Evolutionary conservation across 2,797 vertebrate genomes (phyloP).

Genomic region (Ispidina picta): DNA sequence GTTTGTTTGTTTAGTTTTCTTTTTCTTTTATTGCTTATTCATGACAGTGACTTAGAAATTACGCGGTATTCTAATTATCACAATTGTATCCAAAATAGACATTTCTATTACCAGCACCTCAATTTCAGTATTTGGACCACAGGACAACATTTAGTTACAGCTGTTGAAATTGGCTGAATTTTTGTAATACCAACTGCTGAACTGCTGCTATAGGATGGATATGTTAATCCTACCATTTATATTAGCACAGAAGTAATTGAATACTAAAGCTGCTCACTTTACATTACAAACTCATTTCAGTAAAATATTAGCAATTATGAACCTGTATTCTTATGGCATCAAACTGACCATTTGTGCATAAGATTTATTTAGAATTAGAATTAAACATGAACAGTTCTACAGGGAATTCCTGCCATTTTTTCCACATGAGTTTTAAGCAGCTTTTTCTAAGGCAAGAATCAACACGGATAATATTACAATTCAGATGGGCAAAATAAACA

Average conservation of each 20-base stretch:
- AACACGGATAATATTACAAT: conserved; percentile 51
- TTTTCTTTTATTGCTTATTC: neutral
- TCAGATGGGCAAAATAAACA: conserved; percentile 62
- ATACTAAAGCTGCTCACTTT: conserved; percentile 52
- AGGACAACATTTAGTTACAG: conserved; percentile 23
- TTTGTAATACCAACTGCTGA: conserved; percentile 16
- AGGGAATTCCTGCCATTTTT: conserved; percentile 50
- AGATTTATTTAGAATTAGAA: conserved; percentile 63
- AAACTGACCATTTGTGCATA: conserved; percentile 41
- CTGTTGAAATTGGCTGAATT: conserved; percentile 47
- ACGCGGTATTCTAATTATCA: neutral
- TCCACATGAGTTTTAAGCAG: conserved; percentile 27
- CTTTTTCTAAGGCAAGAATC: conserved; percentile 38
- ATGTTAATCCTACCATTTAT: conserved; percentile 51
- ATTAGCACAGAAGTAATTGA: conserved; percentile 60
- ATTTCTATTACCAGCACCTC: neutral
- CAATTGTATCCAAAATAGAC: neutral
- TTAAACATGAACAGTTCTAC: conserved; percentile 33
- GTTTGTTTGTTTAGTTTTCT: neutral
- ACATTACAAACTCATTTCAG: conserved; percentile 54
- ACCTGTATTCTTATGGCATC: conserved; percentile 49
- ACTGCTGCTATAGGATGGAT: neutral
- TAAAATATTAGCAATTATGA: conserved; percentile 52
- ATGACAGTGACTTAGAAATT: neutral
- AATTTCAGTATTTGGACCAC: neutral